Conservation (phyloP, 2,113 vertebrate species). For the Jaculus jaculus region DNA sequence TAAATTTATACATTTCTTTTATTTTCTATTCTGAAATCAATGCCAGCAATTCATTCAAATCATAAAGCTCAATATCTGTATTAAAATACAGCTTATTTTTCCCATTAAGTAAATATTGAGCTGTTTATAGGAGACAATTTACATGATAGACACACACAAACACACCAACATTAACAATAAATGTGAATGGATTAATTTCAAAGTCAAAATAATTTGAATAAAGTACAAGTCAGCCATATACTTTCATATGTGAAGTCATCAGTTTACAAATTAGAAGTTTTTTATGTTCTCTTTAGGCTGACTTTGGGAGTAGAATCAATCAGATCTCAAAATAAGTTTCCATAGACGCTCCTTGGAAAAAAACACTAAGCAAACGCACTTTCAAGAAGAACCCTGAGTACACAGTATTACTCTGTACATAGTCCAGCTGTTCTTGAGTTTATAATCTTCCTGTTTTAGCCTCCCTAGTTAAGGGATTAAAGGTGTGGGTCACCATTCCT, state of each 20-base stretch:
- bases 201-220: slow-evolving; percentile 14
- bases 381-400: neutral
- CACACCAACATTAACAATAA: neutral
- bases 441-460: no score
- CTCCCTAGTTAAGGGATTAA: no score
- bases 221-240: slow-evolving; percentile 7
- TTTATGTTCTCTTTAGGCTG: neutral
- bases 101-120: neutral
- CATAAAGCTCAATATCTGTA: neutral
- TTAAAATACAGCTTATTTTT: slow-evolving; percentile 32
- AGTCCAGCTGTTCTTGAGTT: no score
- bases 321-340: neutral
- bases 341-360: neutral
- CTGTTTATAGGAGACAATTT: neutral
- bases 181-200: neutral
- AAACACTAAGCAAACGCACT: neutral
- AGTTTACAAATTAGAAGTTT: slow-evolving; percentile 36
- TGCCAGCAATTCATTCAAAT: neutral
- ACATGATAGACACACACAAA: neutral
- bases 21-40: slow-evolving; percentile 14
- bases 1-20: neutral
- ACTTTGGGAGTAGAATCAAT: neutral
- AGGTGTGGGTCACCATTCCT: no score
- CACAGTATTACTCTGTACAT: neutral
- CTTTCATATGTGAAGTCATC: slow-evolving; percentile 8